Conservation (phyloP, 1,140 invertebrate genomes). For the Parapsyche elsis region DNA sequence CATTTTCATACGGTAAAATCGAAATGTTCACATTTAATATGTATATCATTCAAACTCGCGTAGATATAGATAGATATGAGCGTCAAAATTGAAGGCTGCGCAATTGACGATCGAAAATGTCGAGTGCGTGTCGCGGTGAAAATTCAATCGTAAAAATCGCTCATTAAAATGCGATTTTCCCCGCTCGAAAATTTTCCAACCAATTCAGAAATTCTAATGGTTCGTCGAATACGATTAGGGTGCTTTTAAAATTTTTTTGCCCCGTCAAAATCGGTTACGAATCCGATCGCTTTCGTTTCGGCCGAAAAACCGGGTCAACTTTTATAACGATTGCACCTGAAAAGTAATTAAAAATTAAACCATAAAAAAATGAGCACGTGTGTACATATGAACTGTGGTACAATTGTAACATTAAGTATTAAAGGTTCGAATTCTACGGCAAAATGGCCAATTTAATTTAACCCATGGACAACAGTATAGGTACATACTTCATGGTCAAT, state of each 20-base stretch:
- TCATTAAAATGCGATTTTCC: conserved; percentile 18
- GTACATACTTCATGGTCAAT: too few relatives aligned
- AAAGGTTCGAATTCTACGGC: too few relatives aligned
- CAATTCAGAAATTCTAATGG: neutral
- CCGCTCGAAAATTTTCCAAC: neutral
- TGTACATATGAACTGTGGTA: too few relatives aligned
- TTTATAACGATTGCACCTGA: neutral
- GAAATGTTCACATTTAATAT: neutral
- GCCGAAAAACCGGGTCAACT: neutral
- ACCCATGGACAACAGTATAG: too few relatives aligned
- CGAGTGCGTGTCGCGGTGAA: neutral
- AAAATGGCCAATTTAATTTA: too few relatives aligned
- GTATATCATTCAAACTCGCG: neutral
- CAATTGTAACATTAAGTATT: too few relatives aligned
- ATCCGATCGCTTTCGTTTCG: too few relatives aligned
- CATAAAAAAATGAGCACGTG: too few relatives aligned
- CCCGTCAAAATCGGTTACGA: too few relatives aligned
- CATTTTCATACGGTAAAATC: neutral
- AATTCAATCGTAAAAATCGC: neutral
- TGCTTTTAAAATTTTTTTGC: neutral
- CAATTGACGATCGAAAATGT: neutral
- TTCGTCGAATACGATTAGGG: neutral
- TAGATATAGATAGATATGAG: neutral
- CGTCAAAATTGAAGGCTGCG: neutral
- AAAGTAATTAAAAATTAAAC: neutral